Conservation (phyloP, 2,797 vertebrate genomes). For the Hylomyscus alleni region DNA sequence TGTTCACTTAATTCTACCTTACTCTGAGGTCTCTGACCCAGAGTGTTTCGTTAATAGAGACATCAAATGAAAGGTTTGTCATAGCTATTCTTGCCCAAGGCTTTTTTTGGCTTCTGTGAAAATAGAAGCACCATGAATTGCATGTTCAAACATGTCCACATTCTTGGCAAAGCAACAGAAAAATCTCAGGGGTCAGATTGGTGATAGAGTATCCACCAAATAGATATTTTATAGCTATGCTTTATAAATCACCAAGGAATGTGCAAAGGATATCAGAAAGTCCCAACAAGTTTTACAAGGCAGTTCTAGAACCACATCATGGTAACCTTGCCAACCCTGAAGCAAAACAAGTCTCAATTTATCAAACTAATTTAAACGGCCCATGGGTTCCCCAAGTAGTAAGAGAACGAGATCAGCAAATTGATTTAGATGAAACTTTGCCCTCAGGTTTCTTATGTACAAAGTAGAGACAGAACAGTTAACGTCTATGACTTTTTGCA, state of each 20-base stretch:
- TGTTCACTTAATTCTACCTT: slow-evolving; percentile 49
- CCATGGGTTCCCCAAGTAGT: neutral
- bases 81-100: slow-evolving; percentile 79
- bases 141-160: slow-evolving; percentile 83
- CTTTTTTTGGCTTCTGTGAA: slow-evolving; percentile 82
- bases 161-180: slow-evolving; percentile 81
- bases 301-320: neutral
- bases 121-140: slow-evolving; percentile 80
- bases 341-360: neutral
- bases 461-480: neutral
- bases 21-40: slow-evolving; percentile 54
- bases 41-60: slow-evolving; percentile 76
- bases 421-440: neutral
- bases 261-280: neutral
- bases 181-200: slow-evolving; percentile 72
- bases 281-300: neutral
- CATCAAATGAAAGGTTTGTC: slow-evolving; percentile 80
- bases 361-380: neutral
- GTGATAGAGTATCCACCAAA: slow-evolving; percentile 51
- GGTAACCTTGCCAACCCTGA: slow-evolving; percentile 27
- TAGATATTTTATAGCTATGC: slow-evolving; percentile 40
- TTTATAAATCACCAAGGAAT: slow-evolving; percentile 62
- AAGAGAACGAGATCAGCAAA: neutral
- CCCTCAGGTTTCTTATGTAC: neutral
- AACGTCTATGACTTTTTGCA: neutral